These are phyloP conservation scores for Dermatemys mawii DNA, from an alignment of 2,113 vertebrate genomes.

Conservation along the genomic window DNA sequence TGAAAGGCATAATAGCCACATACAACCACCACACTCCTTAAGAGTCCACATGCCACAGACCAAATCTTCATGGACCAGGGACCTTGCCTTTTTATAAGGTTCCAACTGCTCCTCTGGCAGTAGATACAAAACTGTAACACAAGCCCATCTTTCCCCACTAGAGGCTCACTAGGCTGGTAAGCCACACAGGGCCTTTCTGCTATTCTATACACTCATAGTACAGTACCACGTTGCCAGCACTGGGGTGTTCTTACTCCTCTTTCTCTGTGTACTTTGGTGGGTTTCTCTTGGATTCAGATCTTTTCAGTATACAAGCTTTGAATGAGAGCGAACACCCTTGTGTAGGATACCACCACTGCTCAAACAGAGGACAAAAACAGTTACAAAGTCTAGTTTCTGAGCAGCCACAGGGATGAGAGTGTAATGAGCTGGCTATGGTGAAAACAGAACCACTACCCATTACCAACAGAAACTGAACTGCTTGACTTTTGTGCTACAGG, in stretches of 20 bases:
- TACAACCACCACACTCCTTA: not conserved
- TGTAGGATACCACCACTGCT: too few relatives aligned
- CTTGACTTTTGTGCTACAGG: too few relatives aligned
- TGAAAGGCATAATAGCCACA: not conserved
- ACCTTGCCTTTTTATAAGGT: not conserved
- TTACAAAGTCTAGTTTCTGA: too few relatives aligned
- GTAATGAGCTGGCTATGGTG: too few relatives aligned
- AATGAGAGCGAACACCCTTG: too few relatives aligned
- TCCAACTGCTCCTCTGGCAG: not conserved
- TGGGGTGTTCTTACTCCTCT: not conserved
- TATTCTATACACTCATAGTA: not conserved
- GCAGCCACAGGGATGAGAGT: too few relatives aligned
- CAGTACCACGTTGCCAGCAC: not conserved
- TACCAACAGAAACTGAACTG: too few relatives aligned
- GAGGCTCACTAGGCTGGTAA: not conserved
- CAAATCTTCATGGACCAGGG: not conserved
- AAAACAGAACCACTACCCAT: too few relatives aligned
- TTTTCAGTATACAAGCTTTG: not conserved
- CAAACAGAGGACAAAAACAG: too few relatives aligned
- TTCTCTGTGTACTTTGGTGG: not conserved
- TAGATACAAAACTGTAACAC: not conserved
- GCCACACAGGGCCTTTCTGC: not conserved
- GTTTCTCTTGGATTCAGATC: not conserved
- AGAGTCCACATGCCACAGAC: accelerated
- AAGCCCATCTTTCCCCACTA: not conserved